Base-by-base conservation (phyloP, 2,113 vertebrate species). In the Neolamprologus brichardi region DNA sequence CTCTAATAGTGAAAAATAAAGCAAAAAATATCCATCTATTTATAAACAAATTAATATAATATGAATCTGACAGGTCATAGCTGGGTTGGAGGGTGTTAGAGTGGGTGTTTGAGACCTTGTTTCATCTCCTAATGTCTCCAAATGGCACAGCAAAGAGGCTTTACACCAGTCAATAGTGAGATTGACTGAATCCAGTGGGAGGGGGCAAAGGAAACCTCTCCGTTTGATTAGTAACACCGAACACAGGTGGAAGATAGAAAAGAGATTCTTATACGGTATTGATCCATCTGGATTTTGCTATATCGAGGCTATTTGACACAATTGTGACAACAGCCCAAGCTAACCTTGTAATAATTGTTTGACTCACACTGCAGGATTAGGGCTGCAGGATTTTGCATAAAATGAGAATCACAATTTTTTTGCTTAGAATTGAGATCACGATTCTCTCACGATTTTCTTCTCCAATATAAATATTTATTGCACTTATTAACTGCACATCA, bases 71-170 rank as follows among this genome's bases (percentile, higher is more conserved):
- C 18, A 34, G 51, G 83, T 82, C 41, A 52, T 8, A 7, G 79
- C 89, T 80, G 28, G 5, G 64, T 51, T 18, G 84, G n/a, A 86
- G 79, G n/a, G 13, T 62, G 60, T 64, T 44, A 84, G 23, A 83
- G 80, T 18, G 52, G 46, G 51, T 77, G 54, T 83, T 78, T 72
- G 41, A 54, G 62, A 51, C 77, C 54, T 44, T 23, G 20, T 86
- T 90, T 93, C 86, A 93, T 91, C 41, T 79, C 88, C 78, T 93
- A 90, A 93, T 86, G 84, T 87, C 72, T 88, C 70, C 41, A 83
- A 93, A 90, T 82, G 87, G 53, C 58, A 56, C 44, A 17, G 83
- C 49, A 94, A 90, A 91, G 92, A 89, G 90, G 90, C 87, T 94
- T 95, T 94, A 77, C 28, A 79, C 44, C 75, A 82, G 53, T 90